These are phyloP conservation scores for Gila orcuttii DNA, from an alignment of 2,113 vertebrate species.

Conservation along the genomic window DNA sequence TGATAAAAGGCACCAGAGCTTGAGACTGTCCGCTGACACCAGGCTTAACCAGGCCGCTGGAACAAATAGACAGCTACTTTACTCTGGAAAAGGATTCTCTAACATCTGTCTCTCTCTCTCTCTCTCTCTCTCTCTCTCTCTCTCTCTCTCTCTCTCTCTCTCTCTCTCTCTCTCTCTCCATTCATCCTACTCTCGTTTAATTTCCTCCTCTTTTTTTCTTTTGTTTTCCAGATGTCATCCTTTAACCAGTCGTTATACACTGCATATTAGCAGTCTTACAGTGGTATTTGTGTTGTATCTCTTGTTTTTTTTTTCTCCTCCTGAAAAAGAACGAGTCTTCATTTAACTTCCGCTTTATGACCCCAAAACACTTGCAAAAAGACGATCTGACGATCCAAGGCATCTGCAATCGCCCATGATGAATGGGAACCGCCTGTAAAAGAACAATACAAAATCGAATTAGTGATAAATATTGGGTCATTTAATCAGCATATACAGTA, in stretches of 20 bases:
- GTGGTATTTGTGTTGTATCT: conserved; percentile 51
- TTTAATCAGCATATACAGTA: neutral
- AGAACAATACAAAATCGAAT: neutral
- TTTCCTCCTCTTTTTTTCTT: conserved; percentile 39
- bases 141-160: conserved; percentile 4
- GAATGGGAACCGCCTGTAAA: neutral
- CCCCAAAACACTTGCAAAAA: conserved; percentile 57
- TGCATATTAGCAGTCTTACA: conserved; percentile 51
- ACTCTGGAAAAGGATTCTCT: neutral
- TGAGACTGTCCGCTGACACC: conserved; percentile 3
- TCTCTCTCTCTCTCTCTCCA: conserved; percentile 23
- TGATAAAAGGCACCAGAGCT: conserved; percentile 20
- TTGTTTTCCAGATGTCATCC: conserved; percentile 34
- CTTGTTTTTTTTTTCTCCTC: conserved; percentile 17
- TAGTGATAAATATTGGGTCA: neutral
- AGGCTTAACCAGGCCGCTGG: neutral
- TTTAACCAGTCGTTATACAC: neutral
- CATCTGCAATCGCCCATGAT: neutral
- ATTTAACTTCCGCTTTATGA: conserved; percentile 52
- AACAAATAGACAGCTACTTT: conserved; percentile 15
- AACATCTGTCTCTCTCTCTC: conserved; percentile 40
- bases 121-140: neutral
- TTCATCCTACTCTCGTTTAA: conserved; percentile 37
- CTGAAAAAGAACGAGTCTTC: conserved; percentile 49
- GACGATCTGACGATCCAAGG: conserved; percentile 1